These are phyloP conservation scores for Mola mola DNA, from an alignment of 2,113 vertebrate species.

Conservation along the genomic window DNA sequence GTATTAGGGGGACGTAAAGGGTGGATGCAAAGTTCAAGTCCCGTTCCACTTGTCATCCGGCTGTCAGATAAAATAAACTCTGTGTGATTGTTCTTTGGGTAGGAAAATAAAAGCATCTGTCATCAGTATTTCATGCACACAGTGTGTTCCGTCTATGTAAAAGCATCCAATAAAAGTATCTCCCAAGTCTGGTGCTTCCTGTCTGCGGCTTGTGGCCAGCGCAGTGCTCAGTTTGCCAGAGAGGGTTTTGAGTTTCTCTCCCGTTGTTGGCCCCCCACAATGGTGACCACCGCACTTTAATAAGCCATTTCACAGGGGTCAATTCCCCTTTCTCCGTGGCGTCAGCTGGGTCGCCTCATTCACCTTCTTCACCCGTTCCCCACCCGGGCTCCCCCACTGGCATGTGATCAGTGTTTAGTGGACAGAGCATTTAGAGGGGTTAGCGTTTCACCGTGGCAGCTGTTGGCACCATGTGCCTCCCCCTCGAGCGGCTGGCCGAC, in stretches of 20 bases:
- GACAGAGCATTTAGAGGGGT: constrained; percentile 75
- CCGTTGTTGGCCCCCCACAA: constrained; percentile 65
- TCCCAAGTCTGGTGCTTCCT: constrained; percentile 50
- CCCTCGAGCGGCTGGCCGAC: constrained; percentile 72
- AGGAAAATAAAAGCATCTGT: constrained; percentile 60
- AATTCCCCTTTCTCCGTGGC: constrained; percentile 77
- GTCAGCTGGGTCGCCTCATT: constrained; percentile 72
- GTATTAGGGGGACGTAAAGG: not conserved
- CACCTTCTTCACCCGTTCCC: constrained; percentile 62
- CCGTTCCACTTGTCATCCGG: constrained; percentile 6
- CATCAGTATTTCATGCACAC: constrained; percentile 40
- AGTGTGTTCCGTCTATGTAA: constrained; percentile 24
- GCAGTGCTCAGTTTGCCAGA: constrained; percentile 39
- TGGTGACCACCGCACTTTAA: constrained; percentile 70
- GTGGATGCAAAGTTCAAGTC: constrained; percentile 3
- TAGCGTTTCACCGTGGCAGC: constrained; percentile 78
- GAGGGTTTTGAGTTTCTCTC: constrained; percentile 67
- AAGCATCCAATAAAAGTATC: constrained; percentile 55
- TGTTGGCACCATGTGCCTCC: constrained; percentile 81
- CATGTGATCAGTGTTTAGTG: constrained; percentile 79
- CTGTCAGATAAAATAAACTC: constrained; percentile 26
- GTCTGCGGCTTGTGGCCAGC: constrained; percentile 58
- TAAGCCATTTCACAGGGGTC: constrained; percentile 76
- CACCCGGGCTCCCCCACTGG: constrained; percentile 63
- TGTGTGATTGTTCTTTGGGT: constrained; percentile 6